Evolutionary conservation across 2,797 vertebrate genomes (phyloP).

Genomic region (Knipowitschia caucasica): DNA sequence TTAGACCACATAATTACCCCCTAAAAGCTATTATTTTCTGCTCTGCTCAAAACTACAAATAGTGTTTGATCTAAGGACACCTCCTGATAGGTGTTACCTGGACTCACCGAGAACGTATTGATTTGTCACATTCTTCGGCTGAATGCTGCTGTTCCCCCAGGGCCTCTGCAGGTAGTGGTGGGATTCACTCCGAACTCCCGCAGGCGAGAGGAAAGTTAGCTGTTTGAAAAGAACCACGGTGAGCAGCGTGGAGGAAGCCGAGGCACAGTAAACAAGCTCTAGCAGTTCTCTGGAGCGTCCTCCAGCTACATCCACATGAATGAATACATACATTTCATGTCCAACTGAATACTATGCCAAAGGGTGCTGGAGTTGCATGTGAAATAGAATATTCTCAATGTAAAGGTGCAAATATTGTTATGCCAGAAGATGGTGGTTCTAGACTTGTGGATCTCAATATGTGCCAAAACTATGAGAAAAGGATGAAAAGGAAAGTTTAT

Average conservation of each 20-base stretch:
- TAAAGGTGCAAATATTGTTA: not conserved
- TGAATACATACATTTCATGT: not conserved
- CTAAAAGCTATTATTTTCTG: conserved; percentile 7
- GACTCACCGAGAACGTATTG: conserved; percentile 23
- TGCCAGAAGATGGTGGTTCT: not conserved
- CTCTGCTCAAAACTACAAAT: conserved; percentile 14
- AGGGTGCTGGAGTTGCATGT: too few relatives aligned
- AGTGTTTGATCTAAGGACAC: not conserved
- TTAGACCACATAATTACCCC: conserved; percentile 3
- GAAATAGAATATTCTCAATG: too few relatives aligned
- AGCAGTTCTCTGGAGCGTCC: not conserved
- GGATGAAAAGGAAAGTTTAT: too few relatives aligned
- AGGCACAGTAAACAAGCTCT: conserved; percentile 25
- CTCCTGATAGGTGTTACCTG: conserved; percentile 8
- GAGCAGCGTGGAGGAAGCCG: conserved; percentile 19
- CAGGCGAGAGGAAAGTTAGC: conserved; percentile 22
- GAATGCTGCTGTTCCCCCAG: conserved; percentile 2
- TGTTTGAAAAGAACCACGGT: conserved; percentile 33
- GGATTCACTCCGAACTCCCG: conserved; percentile 24
- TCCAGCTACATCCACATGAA: not conserved
- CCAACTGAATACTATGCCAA: not conserved
- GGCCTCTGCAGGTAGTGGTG: conserved; percentile 27
- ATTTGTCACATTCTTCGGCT: conserved; percentile 30
- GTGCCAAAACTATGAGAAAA: too few relatives aligned
- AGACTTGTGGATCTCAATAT: too few relatives aligned